phyloP scores from a whole-genome alignment of 2,888 invertebrate genomes.

The Dasypogon diadema region DNA sequence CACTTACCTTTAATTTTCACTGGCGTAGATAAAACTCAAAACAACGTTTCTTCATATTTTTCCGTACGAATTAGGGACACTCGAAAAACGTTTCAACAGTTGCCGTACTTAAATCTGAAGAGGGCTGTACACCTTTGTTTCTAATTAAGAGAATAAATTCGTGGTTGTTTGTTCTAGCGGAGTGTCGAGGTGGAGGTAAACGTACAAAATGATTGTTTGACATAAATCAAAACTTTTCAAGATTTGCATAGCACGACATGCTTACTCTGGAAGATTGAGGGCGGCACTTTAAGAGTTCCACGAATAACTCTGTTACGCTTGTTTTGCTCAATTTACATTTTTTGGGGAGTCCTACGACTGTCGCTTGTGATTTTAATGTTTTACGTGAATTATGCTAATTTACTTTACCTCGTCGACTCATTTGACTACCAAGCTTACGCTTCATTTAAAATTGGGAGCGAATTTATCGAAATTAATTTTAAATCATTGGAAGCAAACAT shows the following conservation, averaged over 20 bases:
- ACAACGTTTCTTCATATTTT: conserved; percentile 36
- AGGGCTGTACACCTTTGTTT: conserved; percentile 34
- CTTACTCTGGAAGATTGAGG: neutral
- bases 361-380: conserved; percentile 11
- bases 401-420: conserved; percentile 2
- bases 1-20: conserved; percentile 20
- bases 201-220: conserved; percentile 44
- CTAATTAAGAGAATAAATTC: conserved; percentile 45
- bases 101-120: neutral
- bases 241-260: conserved; percentile 45
- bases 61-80: neutral
- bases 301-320: neutral
- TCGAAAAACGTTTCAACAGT: neutral
- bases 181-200: conserved; percentile 12
- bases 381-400: conserved; percentile 28
- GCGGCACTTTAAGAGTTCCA: conserved; percentile 13
- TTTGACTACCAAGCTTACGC: conserved; percentile 25
- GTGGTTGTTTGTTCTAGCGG: conserved; percentile 29
- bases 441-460: conserved; percentile 20
- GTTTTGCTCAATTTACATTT: conserved; percentile 32
- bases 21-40: conserved; percentile 27
- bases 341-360: neutral
- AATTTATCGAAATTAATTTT: conserved; percentile 17
- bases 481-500: neutral
- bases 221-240: conserved; percentile 44